These are phyloP conservation scores for Callyntrura guangdongensis DNA, from an alignment of 2,888 invertebrate genomes.

Conservation along the genomic window DNA sequence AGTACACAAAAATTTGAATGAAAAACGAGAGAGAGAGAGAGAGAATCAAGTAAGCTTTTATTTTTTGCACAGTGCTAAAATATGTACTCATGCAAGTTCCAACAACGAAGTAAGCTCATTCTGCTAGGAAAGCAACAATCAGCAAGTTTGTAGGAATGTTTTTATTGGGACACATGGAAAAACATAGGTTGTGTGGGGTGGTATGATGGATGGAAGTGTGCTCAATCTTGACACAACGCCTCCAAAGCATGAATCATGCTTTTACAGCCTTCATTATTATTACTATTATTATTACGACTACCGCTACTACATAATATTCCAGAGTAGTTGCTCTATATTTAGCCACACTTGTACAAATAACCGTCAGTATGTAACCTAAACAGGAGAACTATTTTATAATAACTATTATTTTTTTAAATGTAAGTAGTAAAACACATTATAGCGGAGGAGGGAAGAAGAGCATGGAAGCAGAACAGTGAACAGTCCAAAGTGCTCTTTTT, in stretches of 20 bases:
- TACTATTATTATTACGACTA: background rate
- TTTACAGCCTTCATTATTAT: constrained; percentile 22
- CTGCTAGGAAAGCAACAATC: constrained; percentile 13
- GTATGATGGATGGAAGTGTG: constrained; percentile 70
- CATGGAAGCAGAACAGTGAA: background rate
- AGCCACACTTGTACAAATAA: constrained; percentile 20
- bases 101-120: background rate
- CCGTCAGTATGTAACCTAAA: constrained; percentile 8
- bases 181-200: background rate
- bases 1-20: too few relatives aligned
- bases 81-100: background rate
- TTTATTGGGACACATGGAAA: background rate
- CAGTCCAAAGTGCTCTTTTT: constrained; percentile 24
- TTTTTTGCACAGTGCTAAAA: background rate
- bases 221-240: constrained; percentile 52
- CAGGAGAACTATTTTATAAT: too few relatives aligned
- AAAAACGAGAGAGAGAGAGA: background rate
- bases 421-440: background rate
- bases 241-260: constrained; percentile 23
- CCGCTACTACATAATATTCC: background rate
- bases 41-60: background rate
- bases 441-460: background rate
- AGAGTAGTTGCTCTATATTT: constrained; percentile 29
- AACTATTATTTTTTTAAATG: background rate
- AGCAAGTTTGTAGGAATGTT: constrained; percentile 17